Base-by-base conservation (phyloP, 1,140 invertebrate genomes). In the Rhyacophila brunnea region DNA sequence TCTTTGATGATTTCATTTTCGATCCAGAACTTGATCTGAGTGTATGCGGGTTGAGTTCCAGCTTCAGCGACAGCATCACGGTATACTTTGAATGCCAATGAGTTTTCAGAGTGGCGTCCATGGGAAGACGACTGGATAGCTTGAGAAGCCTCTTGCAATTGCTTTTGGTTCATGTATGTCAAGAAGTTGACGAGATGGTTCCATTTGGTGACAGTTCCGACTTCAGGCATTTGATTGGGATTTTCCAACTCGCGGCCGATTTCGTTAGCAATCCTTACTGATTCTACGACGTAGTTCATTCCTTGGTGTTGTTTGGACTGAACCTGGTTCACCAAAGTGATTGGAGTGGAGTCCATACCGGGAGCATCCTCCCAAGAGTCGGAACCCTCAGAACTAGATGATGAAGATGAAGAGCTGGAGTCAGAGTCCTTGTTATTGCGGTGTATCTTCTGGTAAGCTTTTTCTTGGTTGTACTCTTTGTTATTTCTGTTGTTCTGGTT, bases 21-120 rank as follows among this genome's bases (percentile, higher is more conserved):
- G 34, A 89, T 84, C 83, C 80, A 85, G 9, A 81, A 60, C 58
- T 79, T 78, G 23, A 89, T 79, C 49, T 74, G 71, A n/a, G 81
- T 38, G 44, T 89, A 78, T 42, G 85, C 84, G 2, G 87, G 86
- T 36, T 80, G 77, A 13, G 86, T 89, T 59, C 87, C 88, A 19
- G 81, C 76, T 70, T 85, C 77, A 11, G 81, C 72, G 4, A 88
- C 74, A 18, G 83, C 83, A 64, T 88, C 85, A 36, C 83, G 81
- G 70, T 80, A 85, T 6, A 81, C 75, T 61, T 70, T 73, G 6
- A 35, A n/a, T n/a, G n/a, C n/a, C n/a, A n/a, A n/a, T n/a, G n/a
- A n/a, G n/a, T n/a, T n/a, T n/a, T 60, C 10, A 34, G 47, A 49
- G 13, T 34, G 28, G 17, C 6, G 11, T n/a, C 28, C 47, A 49